These are phyloP conservation scores for Eriosoma lanigerum DNA, from an alignment of 1,140 invertebrate genomes.

Conservation along the genomic window DNA sequence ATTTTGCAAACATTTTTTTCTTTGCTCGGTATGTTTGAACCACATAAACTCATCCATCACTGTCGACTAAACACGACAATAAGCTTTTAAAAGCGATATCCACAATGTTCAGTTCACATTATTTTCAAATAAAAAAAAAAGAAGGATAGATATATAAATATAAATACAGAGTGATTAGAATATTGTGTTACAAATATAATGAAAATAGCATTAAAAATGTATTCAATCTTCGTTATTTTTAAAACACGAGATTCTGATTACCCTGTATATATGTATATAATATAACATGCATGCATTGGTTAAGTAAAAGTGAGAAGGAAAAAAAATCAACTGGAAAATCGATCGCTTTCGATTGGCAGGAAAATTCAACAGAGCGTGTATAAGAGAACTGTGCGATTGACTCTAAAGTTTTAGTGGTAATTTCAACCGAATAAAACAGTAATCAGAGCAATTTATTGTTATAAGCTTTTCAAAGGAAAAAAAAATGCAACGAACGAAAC, in stretches of 20 bases:
- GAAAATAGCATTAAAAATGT: too few species aligned
- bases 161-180: too few species aligned
- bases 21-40: slow-evolving; percentile 7
- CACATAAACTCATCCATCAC: slow-evolving; percentile 36
- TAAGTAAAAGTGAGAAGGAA: not conserved
- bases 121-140: slow-evolving; percentile 44
- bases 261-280: slow-evolving; percentile 12
- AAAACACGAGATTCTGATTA: too few species aligned
- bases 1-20: slow-evolving; percentile 17
- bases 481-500: not conserved
- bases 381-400: not conserved
- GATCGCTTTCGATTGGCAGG: not conserved
- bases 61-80: slow-evolving; percentile 40
- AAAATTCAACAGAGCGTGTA: not conserved
- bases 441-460: slow-evolving; percentile 25
- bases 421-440: slow-evolving; percentile 29
- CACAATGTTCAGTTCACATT: slow-evolving; percentile 36
- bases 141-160: too few species aligned
- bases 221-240: too few species aligned
- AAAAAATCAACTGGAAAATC: not conserved
- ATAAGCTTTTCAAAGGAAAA: not conserved
- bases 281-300: not conserved
- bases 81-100: slow-evolving; percentile 46
- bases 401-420: slow-evolving; percentile 9
- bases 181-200: too few species aligned